A percentile compares a stretch with the other conserved stretches of the same genome.
Evolutionary conservation across 1,140 invertebrate genomes (phyloP).

Genomic region (Lasioglossum baleicum): DNA sequence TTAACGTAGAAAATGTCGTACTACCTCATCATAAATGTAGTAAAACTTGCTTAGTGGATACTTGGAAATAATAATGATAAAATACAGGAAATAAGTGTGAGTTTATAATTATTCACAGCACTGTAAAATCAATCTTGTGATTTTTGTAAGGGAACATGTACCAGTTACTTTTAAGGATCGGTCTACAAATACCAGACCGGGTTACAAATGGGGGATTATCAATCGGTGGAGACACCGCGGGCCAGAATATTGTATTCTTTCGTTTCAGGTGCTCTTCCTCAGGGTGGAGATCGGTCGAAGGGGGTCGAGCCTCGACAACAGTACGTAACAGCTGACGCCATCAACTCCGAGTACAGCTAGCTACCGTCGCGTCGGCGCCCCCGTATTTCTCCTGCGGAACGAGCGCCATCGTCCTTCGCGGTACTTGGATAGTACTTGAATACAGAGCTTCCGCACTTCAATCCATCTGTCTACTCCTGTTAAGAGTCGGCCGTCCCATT

Average conservation of each 20-base stretch:
- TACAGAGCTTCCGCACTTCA: constrained; percentile 70
- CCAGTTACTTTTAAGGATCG: too few species aligned
- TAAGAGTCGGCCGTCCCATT: constrained; percentile 59
- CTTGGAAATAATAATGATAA: too few species aligned
- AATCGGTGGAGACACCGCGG: constrained; percentile 26
- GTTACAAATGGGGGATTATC: constrained; percentile 51
- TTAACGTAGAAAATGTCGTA: too few species aligned
- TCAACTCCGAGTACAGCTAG: constrained; percentile 64
- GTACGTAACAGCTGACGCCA: constrained; percentile 75
- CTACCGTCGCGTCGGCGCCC: constrained; percentile 12
- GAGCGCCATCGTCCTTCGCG: constrained; percentile 53
- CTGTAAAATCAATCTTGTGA: too few species aligned
- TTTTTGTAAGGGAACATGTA: too few species aligned
- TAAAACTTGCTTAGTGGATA: too few species aligned
- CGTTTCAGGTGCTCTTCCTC: not conserved
- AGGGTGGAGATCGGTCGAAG: not conserved
- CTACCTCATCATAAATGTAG: too few species aligned
- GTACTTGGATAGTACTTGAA: constrained; percentile 67
- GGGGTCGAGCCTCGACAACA: constrained; percentile 57
- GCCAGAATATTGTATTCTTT: constrained; percentile 62
- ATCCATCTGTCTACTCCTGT: constrained; percentile 73
- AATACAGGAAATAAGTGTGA: too few species aligned
- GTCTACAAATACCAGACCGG: too few species aligned
- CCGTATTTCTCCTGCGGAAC: constrained; percentile 42
- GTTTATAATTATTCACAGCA: too few species aligned